Evolutionary conservation across 2,797 vertebrate genomes (phyloP), one percentile per base, ranked within the genome.

Genomic region (Pogoniulus pusillus): DNA sequence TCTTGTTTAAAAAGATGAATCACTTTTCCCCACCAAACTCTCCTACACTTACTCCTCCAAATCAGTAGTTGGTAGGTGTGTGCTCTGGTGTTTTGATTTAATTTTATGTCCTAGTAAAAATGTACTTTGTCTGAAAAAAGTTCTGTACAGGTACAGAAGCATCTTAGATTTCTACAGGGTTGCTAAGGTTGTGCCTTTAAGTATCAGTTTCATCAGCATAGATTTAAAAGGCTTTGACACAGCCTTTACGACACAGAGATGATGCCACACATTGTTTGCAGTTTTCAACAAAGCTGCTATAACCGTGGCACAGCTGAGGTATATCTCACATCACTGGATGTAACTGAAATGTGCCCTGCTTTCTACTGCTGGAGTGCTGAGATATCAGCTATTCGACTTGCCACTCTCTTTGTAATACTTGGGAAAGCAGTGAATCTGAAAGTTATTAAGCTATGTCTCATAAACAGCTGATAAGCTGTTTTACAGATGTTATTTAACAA

Each of bases 21-120:
- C 69, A 18, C 9, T 76, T 83, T 62, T 65, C 5, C 15, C 3
- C 13, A 54, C 10, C 26, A 55, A 27, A 12, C 14, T 85, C 30
- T 26, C 13, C 32, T 63, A 59, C 9, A 41, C 37, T 85, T 74
- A 74, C 2, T 7, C 8, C 29, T 45, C 54, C 7, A 84, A 87
- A 80, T 35, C n/a, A 75, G 5, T 30, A 6, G 55, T 47, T 45
- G 12, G 88, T 81, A 89, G 45, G 22, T 65, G 69, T 14, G 5
- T 43, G 83, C 45, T 45, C n/a, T 87, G 13, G 2, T 58, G 23
- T 85, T 83, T 35, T 58, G 49, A 72, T 62, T 75, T 85, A 82
- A 60, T 93, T 94, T 85, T 89, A 54, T 60, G 54, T 82, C 86
- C 15, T 72, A 82, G 72, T 82, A 47, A 84, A 95, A 91, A 88